phyloP scores from a whole-genome alignment of 2,113 vertebrate genomes.

The Oncorhynchus keta region DNA sequence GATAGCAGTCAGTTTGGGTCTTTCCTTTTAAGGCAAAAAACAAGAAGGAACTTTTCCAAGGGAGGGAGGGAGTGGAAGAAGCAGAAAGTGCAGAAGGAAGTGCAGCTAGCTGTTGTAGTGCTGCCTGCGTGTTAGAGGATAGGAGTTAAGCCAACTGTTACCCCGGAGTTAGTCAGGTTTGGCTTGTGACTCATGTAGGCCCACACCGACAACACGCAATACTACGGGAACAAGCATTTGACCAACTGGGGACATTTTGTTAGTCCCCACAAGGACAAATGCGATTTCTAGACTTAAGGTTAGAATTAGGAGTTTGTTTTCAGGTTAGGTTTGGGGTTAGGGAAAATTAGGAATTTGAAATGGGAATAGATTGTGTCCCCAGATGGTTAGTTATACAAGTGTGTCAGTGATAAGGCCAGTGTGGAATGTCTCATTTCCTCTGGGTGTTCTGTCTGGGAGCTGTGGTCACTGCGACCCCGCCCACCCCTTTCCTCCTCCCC shows the following conservation, averaged over 20 bases:
- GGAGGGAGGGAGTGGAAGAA: background rate
- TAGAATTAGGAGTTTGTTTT: too few relatives aligned
- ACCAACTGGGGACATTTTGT: too few relatives aligned
- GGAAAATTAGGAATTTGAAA: too few relatives aligned
- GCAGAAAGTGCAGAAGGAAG: background rate
- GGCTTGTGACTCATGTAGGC: background rate
- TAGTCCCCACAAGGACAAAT: too few relatives aligned
- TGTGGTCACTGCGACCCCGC: conserved; percentile 20
- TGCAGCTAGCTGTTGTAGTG: background rate
- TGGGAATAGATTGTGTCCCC: background rate
- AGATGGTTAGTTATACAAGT: background rate
- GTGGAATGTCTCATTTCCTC: conserved; percentile 70
- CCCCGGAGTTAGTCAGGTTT: background rate
- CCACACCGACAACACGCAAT: too few relatives aligned
- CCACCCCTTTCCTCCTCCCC: background rate
- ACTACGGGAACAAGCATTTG: too few relatives aligned
- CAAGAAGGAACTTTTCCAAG: background rate
- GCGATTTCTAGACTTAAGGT: too few relatives aligned
- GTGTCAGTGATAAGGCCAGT: conserved; percentile 45
- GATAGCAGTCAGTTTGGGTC: conserved; percentile 79
- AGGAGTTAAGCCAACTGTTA: background rate
- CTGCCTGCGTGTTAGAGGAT: conserved; percentile 10
- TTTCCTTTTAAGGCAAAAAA: conserved; percentile 34
- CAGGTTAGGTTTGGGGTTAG: too few relatives aligned
- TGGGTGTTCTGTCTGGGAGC: conserved; percentile 33